A percentile compares a stretch with the other conserved stretches of the same genome.
Evolutionary conservation across 2,113 vertebrate species (phyloP).

Genomic region (Clupea harengus): DNA sequence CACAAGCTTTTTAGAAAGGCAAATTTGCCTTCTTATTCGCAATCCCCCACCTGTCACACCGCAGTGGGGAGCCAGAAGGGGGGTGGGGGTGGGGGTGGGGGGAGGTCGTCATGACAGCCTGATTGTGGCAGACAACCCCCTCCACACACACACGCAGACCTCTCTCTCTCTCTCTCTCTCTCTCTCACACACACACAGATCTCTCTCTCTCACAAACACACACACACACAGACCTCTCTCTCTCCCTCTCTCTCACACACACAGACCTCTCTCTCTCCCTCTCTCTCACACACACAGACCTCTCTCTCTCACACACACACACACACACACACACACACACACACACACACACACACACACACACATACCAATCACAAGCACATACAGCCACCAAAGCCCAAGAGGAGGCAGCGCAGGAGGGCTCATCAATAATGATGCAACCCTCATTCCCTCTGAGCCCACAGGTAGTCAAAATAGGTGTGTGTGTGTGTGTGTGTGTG

Average conservation of each 20-base stretch:
- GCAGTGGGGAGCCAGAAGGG: background rate
- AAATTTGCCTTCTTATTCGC: constrained; percentile 14
- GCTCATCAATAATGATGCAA: constrained; percentile 28
- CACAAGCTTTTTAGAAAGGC: constrained; percentile 8
- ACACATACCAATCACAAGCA: background rate
- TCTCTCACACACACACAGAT: background rate
- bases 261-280: no score
- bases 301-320: background rate
- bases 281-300: no score
- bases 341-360: background rate
- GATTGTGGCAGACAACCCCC: constrained; percentile 13
- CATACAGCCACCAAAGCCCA: constrained; percentile 18
- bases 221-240: background rate
- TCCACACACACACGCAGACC: constrained; percentile 9
- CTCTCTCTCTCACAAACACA: no score
- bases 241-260: no score
- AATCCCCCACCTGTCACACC: constrained; percentile 15
- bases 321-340: constrained; percentile 2
- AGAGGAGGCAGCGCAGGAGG: background rate
- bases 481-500: constrained; percentile 22
- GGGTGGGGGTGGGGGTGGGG: background rate
- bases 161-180: no score
- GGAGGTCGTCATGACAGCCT: constrained; percentile 5
- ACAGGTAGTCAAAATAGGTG: background rate
- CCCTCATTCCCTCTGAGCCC: constrained; percentile 1